phyloP scores from a whole-genome alignment of 1,140 invertebrate genomes.

The Pseudomyrmex gracilis region DNA sequence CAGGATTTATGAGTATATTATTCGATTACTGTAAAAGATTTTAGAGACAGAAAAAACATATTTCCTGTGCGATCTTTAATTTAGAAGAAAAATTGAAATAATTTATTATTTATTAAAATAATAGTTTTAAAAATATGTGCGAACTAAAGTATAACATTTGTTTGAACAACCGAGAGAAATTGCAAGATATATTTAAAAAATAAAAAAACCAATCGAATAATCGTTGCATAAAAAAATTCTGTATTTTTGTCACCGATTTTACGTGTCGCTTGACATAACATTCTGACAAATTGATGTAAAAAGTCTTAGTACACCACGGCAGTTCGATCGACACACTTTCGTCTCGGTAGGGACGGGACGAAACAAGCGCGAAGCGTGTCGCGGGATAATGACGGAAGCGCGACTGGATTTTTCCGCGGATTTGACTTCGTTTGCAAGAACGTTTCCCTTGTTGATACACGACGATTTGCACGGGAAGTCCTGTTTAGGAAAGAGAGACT shows the following conservation, averaged over 20 bases:
- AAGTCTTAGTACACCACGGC: constrained; percentile 16
- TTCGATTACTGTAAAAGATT: constrained; percentile 1
- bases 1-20: constrained; percentile 35
- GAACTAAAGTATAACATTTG: too few relatives aligned
- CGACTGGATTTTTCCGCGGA: constrained; percentile 57
- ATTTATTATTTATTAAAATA: too few relatives aligned
- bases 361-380: neutral
- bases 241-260: too few relatives aligned
- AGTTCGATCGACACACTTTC: constrained; percentile 49
- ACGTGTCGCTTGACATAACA: too few relatives aligned
- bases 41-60: neutral
- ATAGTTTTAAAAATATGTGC: too few relatives aligned
- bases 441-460: constrained; percentile 41
- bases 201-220: too few relatives aligned
- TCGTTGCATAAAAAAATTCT: too few relatives aligned
- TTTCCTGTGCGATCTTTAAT: constrained; percentile 1
- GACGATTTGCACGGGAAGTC: constrained; percentile 12
- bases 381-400: neutral
- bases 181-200: too few relatives aligned
- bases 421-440: neutral
- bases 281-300: too few relatives aligned
- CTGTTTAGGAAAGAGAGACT: constrained; percentile 13
- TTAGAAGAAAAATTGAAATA: too few relatives aligned
- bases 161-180: too few relatives aligned
- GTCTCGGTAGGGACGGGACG: neutral